Base-by-base conservation (phyloP, 1,140 invertebrate genomes). In the Drosophila repletoides region DNA sequence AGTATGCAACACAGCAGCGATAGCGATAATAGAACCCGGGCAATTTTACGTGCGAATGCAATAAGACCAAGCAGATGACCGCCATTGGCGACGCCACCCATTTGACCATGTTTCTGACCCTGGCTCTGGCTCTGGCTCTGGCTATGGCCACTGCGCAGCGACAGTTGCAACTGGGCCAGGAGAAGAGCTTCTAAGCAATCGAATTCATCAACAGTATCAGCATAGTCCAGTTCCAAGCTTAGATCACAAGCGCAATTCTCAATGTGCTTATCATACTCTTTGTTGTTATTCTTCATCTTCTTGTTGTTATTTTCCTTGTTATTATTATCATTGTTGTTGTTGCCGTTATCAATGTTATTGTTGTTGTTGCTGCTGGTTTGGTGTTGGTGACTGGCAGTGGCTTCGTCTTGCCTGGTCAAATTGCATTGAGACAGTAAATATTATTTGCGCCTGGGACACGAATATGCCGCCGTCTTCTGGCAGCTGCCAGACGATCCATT, bases 401-500 rank as follows among this genome's bases (percentile, higher is more conserved):
- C 67, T 10, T 55, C 59, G 51, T 80, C 71, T 69, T 72, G 76
- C 56, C 61, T 69, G 79, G 88, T 89, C 69, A 79, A 43, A 76
- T 89, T 89, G 71, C 88, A 89, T 67, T 76, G 74, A 14, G 72
- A 63, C 31, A 89, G 88, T 89, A 88, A 88, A 89, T 89, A 89
- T 89, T 89, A 89, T 89, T 79, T 80, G 48, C 67, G 58, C 45
- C 56, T 72, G 5, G 36, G 43, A 10, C 66, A 73, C 21, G 38
- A 34, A 46, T 49, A 70, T 10, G 65, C 58, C 7, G 59, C n/a
- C 6, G 61, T 9, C 36, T 66, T 77, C n/a, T 7, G 24, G 24
- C 21, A 43, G 41, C 29, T 14, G 21, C 36, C 14, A 2, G 5
- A 9, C 0, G 19, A 2, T 2, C n/a, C 15, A 0, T 38, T 29